Conservation (phyloP, 1,140 invertebrate genomes). For the Macrobrachium nipponense region DNA sequence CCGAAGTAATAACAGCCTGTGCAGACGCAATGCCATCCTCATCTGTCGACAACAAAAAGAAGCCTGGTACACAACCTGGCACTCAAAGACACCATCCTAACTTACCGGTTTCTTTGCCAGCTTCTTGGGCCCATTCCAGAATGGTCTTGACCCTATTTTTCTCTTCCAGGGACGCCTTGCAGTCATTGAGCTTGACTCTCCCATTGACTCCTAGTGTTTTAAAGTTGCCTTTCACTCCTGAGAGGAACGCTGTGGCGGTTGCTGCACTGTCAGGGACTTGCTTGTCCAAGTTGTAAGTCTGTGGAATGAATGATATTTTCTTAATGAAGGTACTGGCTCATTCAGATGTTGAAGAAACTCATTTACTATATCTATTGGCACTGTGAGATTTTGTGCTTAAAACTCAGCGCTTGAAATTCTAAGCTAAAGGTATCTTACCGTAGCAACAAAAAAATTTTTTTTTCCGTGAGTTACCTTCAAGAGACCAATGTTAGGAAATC, state of each 20-base stretch:
- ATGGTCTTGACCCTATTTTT: constrained; percentile 69
- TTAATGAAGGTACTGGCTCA: not conserved
- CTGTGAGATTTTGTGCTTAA: not conserved
- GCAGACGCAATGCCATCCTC: not conserved
- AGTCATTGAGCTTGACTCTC: constrained; percentile 76
- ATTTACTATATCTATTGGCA: too few relatives aligned
- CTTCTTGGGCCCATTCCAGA: constrained; percentile 72
- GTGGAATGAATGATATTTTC: constrained; percentile 5
- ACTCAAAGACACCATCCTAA: constrained; percentile 56
- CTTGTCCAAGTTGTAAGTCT: constrained; percentile 91
- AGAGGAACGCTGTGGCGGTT: constrained; percentile 87
- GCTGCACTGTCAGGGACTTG: constrained; percentile 91
- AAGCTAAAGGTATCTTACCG: too few relatives aligned
- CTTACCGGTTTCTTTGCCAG: constrained; percentile 83
- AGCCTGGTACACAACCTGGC: not conserved
- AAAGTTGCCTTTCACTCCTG: constrained; percentile 87
- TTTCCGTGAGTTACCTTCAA: constrained; percentile 77
- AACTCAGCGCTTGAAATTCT: too few relatives aligned
- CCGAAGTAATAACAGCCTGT: not conserved
- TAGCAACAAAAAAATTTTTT: too few relatives aligned
- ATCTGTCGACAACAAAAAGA: not conserved
- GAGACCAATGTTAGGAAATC: constrained; percentile 84
- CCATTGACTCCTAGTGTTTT: constrained; percentile 82
- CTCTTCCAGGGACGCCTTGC: constrained; percentile 74
- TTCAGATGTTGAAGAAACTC: too few relatives aligned